Evolutionary conservation across 1,140 invertebrate genomes (phyloP), one percentile per base, ranked within the genome.

Genomic region (Drosophila chauvacae): DNA sequence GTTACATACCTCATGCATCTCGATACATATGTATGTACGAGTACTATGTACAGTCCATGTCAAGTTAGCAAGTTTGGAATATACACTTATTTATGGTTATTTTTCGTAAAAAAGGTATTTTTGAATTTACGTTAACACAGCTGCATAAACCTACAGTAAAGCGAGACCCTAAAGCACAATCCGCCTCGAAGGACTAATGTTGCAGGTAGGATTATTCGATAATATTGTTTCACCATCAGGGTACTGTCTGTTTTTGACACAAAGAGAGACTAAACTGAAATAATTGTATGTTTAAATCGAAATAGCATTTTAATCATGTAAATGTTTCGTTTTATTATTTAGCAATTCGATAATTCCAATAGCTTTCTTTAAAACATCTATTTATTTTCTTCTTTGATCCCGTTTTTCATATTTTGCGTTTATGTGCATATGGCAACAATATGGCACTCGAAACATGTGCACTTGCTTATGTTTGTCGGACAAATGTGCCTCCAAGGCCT

Each of bases 361-460:
- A 30, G 30, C 30, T 7, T 28, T 20, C 4, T 7, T 13, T 30
- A 10, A 39, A n/a, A 26, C 23, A 23, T 23, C 0, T 45, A 10
- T 0, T n/a, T 20, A 13, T 10, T 45, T 30, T 35, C 10, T 18
- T 16, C 30, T 13, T 13, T 1, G 2, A 37, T 70, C 45, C 2
- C 2, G 11, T 11, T 50, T 48, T 26, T 16, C 7, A 23, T 7
- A 23, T 23, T 47, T 47, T 23, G 13, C 18, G 10, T 48, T 28
- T 26, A n/a, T 28, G 69, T 72, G 63, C 62, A 56, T 59, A 44
- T 45, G 42, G 30, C 33, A 73, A 53, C 59, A 63, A 79, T 79
- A 86, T 80, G 84, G 62, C 80, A 83, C 83, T 88, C 77, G 72
- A 80, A 87, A 88, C 83, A 88, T 88, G 83, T 87, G 80, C 84